Base-by-base conservation (phyloP, 2,113 vertebrate genomes). In the Mirza zaza region DNA sequence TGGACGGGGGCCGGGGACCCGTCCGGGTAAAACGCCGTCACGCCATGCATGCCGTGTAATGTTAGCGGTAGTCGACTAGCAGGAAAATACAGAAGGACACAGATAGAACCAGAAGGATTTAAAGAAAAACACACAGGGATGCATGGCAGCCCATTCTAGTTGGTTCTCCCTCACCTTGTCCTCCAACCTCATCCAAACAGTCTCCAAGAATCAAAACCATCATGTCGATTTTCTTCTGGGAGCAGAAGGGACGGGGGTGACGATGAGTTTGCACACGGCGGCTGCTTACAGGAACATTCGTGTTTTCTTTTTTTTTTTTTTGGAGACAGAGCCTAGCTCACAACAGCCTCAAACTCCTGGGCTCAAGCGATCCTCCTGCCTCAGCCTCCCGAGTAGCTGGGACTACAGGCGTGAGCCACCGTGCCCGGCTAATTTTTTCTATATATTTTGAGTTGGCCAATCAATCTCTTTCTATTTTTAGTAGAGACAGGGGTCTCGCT, bases 271-370 rank as follows among this genome's bases (percentile, higher is more conserved):
- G 29, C 17, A 25, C 20, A 4, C 6, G 11, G 17, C 32, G 2
- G 3, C 1, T 1, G 4, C 2, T n/a, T 18, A 29, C 23, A 1
- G 2, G 50, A 27, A 17, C 15, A 3, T 39, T 10, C 50, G 39
- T 1, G 7, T 50, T 39, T n/a, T 52, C 42, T 39, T 50, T n/a
- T 52, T 8, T 45, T 45, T 42, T 42, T 45, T 45, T 45, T 45
- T 45, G 7, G 45, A 45, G 45, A 45, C 45, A 45, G 45, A 45
- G 45, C 45, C 45, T 8, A 0, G 45, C 45, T 45, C 45, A 45
- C 8, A 45, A 8, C 45, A 45, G 8, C 45, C 45, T 45, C 45
- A 45, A 45, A 45, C 45, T 45, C 45, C 45, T 45, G 45, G 45
- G 45, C 45, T 45, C 45, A 45, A 45, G 45, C 7, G 45, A 45